Percentiles rank a stretch among this genome's conserved stretches.
Evolutionary conservation across 2,888 invertebrate genomes (phyloP).

Genomic region (Vanessa cardui): DNA sequence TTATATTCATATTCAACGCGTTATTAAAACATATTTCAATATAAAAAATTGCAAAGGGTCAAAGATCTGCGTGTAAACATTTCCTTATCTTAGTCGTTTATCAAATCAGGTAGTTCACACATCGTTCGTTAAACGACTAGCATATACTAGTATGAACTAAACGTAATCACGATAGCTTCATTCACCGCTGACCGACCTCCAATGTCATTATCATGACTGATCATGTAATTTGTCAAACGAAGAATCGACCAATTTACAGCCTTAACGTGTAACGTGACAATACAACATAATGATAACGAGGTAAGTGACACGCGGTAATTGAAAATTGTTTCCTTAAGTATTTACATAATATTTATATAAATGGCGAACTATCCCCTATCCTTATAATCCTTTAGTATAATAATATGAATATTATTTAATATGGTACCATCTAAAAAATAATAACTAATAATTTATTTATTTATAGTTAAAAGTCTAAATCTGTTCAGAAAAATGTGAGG

Average conservation of each 20-base stretch:
- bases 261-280: background rate
- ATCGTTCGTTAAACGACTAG: slow-evolving; percentile 16
- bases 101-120: slow-evolving; percentile 13
- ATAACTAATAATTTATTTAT: too few relatives aligned
- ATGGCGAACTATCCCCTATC: too few relatives aligned
- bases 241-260: slow-evolving; percentile 17
- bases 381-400: too few relatives aligned
- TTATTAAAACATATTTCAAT: too few relatives aligned
- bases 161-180: slow-evolving; percentile 20
- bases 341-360: background rate
- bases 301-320: background rate
- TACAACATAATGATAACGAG: slow-evolving; percentile 9
- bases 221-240: slow-evolving; percentile 18
- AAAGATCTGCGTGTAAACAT: background rate
- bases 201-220: slow-evolving; percentile 22
- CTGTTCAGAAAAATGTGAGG: too few relatives aligned
- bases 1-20: too few relatives aligned
- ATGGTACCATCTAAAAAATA: too few relatives aligned
- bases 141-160: slow-evolving; percentile 27
- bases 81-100: too few relatives aligned
- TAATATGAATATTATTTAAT: too few relatives aligned
- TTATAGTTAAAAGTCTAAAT: too few relatives aligned
- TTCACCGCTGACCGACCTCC: slow-evolving; percentile 24
- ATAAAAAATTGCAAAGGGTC: too few relatives aligned
- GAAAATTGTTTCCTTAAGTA: background rate